Conservation (phyloP, 2,113 vertebrate genomes). For the Ammospiza nelsoni region DNA sequence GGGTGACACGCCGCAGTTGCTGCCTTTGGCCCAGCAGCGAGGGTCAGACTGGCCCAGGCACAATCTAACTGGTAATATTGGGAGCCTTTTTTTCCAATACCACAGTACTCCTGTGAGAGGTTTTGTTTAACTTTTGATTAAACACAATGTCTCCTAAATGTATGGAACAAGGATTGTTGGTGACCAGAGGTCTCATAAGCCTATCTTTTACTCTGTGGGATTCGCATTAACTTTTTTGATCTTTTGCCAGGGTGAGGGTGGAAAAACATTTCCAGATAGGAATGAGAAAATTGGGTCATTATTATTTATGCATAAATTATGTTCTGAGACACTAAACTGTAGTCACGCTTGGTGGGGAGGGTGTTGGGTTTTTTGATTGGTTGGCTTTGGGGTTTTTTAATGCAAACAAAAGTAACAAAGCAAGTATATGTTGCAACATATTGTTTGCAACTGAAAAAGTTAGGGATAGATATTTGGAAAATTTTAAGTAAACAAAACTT, state of each 20-base stretch:
- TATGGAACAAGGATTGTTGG: background rate
- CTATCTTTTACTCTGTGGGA: background rate
- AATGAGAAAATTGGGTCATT: background rate
- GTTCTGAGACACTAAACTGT: background rate
- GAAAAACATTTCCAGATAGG: background rate
- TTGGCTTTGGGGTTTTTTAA: background rate
- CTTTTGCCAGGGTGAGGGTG: background rate
- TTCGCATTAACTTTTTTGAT: background rate
- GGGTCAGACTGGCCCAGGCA: too few relatives aligned
- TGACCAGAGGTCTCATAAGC: background rate
- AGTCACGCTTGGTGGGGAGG: fast-evolving
- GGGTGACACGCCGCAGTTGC: too few relatives aligned
- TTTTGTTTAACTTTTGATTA: background rate
- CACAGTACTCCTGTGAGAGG: background rate
- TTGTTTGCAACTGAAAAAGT: background rate
- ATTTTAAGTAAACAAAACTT: background rate
- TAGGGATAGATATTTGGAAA: background rate
- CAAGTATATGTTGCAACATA: background rate
- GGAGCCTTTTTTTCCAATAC: too few relatives aligned
- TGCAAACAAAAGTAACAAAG: background rate
- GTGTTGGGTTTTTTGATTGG: background rate
- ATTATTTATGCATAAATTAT: background rate
- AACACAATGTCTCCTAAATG: background rate
- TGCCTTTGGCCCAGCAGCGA: too few relatives aligned
- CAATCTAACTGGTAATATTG: too few relatives aligned